Base-by-base conservation (phyloP, 35 echinoderm and acorn worm genomes). In the Apostichopus parvimensis region DNA sequence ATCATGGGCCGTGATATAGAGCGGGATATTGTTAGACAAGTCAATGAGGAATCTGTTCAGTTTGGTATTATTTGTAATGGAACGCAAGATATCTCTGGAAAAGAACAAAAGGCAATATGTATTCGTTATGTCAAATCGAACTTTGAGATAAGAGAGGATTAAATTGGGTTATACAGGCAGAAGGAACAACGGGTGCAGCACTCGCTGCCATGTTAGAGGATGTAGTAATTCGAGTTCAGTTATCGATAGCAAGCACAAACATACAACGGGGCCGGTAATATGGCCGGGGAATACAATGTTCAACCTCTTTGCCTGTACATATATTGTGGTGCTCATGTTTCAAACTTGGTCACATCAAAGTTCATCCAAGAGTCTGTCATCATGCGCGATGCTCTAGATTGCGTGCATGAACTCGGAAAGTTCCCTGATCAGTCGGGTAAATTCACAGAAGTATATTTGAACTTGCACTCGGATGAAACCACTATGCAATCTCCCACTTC, bases 51-150 rank as follows among this genome's bases (percentile, higher is more conserved):
- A 68, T 64, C 59, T 68, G 23, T 88, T 88, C 64, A 88, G 59
- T 88, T 88, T 88, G 86, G 86, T 7, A 88, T 68, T 10, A 88
- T 88, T 88, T 64, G 56, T 68, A 20, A 88, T 88, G 86, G 86
- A 2, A 88, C 9, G 4, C 86, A 72, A 53, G 86, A 88, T 68
- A 88, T 88, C 7, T 88, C 86, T 24, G 64, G 86, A 1, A 72
- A 68, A 64, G 86, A 88, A 58, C 86, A 88, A 45, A 62, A 88
- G 59, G 86, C 87, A 21, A 73, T 73, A 10, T 88, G 86, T 25
- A 88, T 88, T 68, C 86, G 86, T 68, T 88, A 88, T 53, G 45
- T 88, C 6, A 68, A 18, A 68, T 64, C 86, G 66, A 88, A 88
- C 59, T 68, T 62, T 6, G 86, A 88, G 59, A 20, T 84, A 56